Evolutionary conservation across 2,888 invertebrate species (phyloP).

Genomic region (Sminthurinus aureus): DNA sequence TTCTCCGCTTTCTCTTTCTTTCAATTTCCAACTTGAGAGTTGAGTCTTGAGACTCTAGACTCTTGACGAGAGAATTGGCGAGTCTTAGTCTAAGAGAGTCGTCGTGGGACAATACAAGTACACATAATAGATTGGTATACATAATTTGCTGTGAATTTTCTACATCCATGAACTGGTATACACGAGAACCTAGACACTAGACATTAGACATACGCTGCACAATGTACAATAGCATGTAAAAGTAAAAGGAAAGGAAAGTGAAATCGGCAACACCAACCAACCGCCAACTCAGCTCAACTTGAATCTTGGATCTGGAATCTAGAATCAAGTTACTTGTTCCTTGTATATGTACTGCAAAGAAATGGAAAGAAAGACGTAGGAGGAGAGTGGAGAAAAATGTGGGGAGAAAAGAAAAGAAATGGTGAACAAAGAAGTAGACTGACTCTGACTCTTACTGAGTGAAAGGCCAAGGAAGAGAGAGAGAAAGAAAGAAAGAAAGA

Average conservation of each 20-base stretch:
- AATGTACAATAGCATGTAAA: too few relatives aligned
- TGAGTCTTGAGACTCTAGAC: background rate
- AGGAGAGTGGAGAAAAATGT: conserved; percentile 8
- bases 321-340: background rate
- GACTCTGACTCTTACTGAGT: background rate
- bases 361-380: background rate
- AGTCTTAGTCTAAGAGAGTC: too few relatives aligned
- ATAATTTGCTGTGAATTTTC: too few relatives aligned
- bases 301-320: background rate
- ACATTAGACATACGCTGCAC: too few relatives aligned
- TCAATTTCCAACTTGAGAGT: background rate
- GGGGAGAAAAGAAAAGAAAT: conserved; percentile 12
- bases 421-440: background rate
- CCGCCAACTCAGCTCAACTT: background rate
- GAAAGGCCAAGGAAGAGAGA: conserved; percentile 1
- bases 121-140: too few relatives aligned
- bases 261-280: background rate
- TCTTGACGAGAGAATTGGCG: background rate
- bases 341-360: too few relatives aligned
- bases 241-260: too few relatives aligned
- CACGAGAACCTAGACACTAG: too few relatives aligned
- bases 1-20: background rate
- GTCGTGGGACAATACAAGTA: too few relatives aligned
- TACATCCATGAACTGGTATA: too few relatives aligned
- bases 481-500: conserved; percentile 6